These are phyloP conservation scores for Troglohyphantes excavatus DNA, from an alignment of 2,888 invertebrate genomes.

Conservation along the genomic window DNA sequence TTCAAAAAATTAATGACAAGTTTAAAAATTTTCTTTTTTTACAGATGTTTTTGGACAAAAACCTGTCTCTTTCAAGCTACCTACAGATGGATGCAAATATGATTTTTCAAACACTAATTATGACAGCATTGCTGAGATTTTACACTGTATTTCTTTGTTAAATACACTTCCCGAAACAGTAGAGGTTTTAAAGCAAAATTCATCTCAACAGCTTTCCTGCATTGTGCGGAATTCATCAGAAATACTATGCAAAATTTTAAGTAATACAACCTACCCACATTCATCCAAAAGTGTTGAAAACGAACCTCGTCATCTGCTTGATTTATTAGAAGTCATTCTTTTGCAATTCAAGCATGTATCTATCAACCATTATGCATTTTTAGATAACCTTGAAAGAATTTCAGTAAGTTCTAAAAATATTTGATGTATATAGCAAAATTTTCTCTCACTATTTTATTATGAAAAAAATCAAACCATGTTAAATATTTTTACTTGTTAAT, in stretches of 20 bases:
- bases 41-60: neutral
- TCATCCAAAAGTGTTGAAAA: conserved; percentile 47
- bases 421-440: too few species aligned
- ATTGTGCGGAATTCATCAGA: conserved; percentile 90
- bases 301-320: conserved; percentile 83
- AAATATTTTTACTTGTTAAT: too few species aligned
- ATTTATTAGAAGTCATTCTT: conserved; percentile 89
- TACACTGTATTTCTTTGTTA: conserved; percentile 92
- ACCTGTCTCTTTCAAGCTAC: conserved; percentile 17
- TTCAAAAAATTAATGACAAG: neutral
- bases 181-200: conserved; percentile 91
- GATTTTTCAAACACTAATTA: conserved; percentile 84
- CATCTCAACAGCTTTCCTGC: conserved; percentile 90
- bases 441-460: too few species aligned
- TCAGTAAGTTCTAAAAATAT: too few species aligned
- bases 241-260: conserved; percentile 44
- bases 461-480: too few species aligned
- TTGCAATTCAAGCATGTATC: conserved; percentile 92
- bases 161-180: conserved; percentile 92
- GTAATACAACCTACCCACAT: conserved; percentile 52
- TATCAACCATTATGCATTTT: conserved; percentile 88
- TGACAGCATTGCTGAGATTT: conserved; percentile 88
- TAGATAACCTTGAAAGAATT: conserved; percentile 83
- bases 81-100: conserved; percentile 80
- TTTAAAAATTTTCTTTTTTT: neutral